These are phyloP conservation scores for Xylocampa areola DNA, from an alignment of 2,888 invertebrate species.

Conservation along the genomic window DNA sequence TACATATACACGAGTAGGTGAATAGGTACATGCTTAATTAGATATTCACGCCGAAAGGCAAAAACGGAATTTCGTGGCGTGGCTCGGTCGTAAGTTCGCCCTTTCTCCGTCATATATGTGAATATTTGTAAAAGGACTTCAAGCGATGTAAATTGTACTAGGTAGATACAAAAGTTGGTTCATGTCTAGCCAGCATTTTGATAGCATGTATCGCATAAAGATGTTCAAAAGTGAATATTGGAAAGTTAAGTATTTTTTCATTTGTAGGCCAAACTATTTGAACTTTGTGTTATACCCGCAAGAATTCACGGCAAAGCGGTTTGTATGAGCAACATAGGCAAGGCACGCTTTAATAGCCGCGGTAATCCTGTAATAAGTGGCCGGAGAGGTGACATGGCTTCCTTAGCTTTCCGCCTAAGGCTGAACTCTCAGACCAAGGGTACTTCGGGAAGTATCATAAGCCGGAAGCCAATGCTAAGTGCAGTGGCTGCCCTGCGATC, in stretches of 20 bases:
- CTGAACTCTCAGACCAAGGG: no score
- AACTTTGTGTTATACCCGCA: no score
- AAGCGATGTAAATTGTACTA: conserved; percentile 32
- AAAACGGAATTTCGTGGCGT: conserved; percentile 49
- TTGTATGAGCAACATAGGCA: no score
- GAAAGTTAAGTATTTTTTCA: background rate
- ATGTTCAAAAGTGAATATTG: conserved; percentile 19
- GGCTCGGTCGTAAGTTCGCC: conserved; percentile 35
- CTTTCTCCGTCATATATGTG: conserved; percentile 38
- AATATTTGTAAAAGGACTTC: conserved; percentile 40
- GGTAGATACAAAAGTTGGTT: conserved; percentile 30
- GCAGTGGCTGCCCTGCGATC: no score
- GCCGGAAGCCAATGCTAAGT: no score
- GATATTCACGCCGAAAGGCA: conserved; percentile 54
- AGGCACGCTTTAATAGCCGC: no score
- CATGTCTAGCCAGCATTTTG: conserved; percentile 10
- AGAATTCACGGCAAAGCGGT: no score
- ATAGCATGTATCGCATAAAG: conserved; percentile 3
- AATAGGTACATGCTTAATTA: conserved; percentile 48
- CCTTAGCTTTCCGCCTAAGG: no score
- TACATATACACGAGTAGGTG: conserved; percentile 19
- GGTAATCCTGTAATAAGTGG: no score
- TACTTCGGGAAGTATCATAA: no score
- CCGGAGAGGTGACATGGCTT: no score
- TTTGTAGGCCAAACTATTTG: no score